Conservation (phyloP, 1,140 invertebrate genomes). For the Chrysomallon squamiferum region DNA sequence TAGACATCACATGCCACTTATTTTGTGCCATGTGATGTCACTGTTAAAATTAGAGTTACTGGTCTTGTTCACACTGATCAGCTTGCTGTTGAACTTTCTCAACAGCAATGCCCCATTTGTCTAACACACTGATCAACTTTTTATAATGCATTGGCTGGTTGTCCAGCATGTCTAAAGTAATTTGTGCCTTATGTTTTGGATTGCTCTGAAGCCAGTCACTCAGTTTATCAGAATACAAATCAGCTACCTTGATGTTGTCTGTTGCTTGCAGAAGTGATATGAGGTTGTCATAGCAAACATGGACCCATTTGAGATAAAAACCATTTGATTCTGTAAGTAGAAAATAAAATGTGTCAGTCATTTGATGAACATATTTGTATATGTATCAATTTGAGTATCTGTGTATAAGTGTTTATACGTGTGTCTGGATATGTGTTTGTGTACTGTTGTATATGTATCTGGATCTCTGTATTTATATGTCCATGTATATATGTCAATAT, state of each 20-base stretch:
- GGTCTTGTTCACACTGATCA: too few species aligned
- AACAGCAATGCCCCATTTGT: constrained; percentile 39
- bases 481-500: background rate
- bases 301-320: constrained; percentile 55
- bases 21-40: too few species aligned
- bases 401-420: background rate
- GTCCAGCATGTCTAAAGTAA: constrained; percentile 62
- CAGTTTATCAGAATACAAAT: constrained; percentile 69
- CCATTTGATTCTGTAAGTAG: constrained; percentile 41
- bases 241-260: constrained; percentile 45
- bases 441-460: too few species aligned
- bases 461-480: background rate
- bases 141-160: constrained; percentile 34
- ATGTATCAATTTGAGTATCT: background rate
- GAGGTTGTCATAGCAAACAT: constrained; percentile 49
- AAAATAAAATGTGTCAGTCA: constrained; percentile 1
- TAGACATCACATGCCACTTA: too few species aligned
- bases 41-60: too few species aligned
- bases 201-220: constrained; percentile 76
- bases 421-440: too few species aligned
- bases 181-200: constrained; percentile 82
- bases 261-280: constrained; percentile 36
- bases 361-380: background rate
- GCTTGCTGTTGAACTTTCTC: constrained; percentile 5
- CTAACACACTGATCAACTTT: constrained; percentile 47